Conservation (phyloP, 1,140 invertebrate genomes). For the Anastrepha obliqua region DNA sequence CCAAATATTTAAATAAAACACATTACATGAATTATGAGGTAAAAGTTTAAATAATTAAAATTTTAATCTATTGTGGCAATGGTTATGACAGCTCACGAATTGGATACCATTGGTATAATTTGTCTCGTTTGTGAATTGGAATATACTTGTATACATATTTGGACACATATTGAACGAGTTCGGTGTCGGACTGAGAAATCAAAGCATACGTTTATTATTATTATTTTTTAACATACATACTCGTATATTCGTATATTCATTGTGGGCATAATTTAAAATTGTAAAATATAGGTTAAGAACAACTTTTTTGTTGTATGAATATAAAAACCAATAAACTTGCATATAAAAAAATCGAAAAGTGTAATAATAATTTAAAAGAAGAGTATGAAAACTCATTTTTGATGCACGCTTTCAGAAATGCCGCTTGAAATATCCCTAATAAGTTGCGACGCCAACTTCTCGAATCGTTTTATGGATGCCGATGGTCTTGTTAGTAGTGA, state of each 20-base stretch:
- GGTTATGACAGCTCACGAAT: no score
- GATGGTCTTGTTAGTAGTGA: no score
- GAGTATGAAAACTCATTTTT: no score
- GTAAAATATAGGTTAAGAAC: conserved; percentile 26
- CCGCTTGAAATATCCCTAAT: no score
- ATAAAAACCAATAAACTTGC: conserved; percentile 36
- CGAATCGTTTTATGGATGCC: no score
- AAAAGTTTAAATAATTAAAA: not conserved
- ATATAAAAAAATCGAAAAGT: not conserved
- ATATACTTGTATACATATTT: no score
- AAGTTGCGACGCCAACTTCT: no score
- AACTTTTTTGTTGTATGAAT: conserved; percentile 47
- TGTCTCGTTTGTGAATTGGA: no score
- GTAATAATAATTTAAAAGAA: no score
- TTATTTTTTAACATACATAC: conserved; percentile 33
- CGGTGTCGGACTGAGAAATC: not conserved
- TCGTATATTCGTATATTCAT: not conserved
- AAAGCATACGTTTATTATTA: not conserved
- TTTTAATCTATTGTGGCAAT: not conserved
- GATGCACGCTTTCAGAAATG: no score
- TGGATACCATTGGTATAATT: no score
- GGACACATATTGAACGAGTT: not conserved
- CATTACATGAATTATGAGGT: not conserved
- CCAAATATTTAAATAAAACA: conserved; percentile 16
- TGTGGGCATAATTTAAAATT: conserved; percentile 43